Evolutionary conservation across 2,888 invertebrate genomes (phyloP).

Genomic region (Atrina japonica): DNA sequence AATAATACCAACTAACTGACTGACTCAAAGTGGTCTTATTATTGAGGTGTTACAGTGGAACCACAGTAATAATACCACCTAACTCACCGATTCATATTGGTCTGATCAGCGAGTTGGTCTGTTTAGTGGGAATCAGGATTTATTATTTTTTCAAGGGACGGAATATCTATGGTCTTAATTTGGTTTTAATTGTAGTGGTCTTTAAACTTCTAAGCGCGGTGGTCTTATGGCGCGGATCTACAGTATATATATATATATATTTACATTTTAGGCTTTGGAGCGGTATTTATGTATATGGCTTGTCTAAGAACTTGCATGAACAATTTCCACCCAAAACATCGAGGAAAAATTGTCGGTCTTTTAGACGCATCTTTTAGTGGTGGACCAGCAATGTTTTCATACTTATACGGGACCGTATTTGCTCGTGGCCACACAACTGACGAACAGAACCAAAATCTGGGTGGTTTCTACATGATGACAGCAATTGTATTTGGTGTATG

Average conservation of each 20-base stretch:
- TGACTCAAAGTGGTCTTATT: too few species aligned
- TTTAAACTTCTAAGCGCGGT: too few species aligned
- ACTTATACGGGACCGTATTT: conserved; percentile 57
- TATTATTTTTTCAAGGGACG: too few species aligned
- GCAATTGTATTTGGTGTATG: conserved; percentile 49
- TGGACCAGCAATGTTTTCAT: conserved; percentile 59
- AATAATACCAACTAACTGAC: too few species aligned
- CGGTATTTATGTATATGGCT: conserved; percentile 63
- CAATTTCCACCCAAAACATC: conserved; percentile 57
- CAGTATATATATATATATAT: neutral
- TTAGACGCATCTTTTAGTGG: conserved; percentile 62
- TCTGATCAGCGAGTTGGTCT: too few species aligned
- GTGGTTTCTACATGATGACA: conserved; percentile 60
- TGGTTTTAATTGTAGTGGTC: too few species aligned
- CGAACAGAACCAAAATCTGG: conserved; percentile 57
- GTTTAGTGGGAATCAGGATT: too few species aligned
- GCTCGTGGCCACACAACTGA: conserved; percentile 49
- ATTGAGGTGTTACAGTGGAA: too few species aligned
- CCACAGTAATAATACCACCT: too few species aligned
- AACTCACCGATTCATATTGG: too few species aligned
- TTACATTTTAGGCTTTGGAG: conserved; percentile 52
- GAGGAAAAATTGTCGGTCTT: conserved; percentile 61
- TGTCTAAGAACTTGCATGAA: conserved; percentile 55
- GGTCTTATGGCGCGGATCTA: too few species aligned
- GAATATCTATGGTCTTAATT: too few species aligned